Percentiles rank a stretch among this genome's conserved stretches.
Evolutionary conservation across 2,113 vertebrate genomes (phyloP).

Genomic region (Python bivittatus): DNA sequence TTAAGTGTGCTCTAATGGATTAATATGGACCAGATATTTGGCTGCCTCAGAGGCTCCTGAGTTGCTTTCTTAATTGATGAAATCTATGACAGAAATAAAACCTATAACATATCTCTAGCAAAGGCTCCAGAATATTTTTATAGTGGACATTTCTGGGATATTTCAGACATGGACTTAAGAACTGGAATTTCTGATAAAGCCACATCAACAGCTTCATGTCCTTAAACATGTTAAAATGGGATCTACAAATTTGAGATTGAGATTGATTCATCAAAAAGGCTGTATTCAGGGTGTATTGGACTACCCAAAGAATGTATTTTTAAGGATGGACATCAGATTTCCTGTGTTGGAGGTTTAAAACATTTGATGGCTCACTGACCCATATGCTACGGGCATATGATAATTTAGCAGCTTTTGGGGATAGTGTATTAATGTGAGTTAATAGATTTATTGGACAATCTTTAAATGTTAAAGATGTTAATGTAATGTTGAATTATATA

Average conservation of each 20-base stretch:
- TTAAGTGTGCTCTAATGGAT: neutral
- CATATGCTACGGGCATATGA: neutral
- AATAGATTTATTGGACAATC: neutral
- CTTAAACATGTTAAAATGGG: neutral
- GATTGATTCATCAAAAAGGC: neutral
- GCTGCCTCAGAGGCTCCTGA: neutral
- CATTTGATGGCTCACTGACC: neutral
- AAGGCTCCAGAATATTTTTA: neutral
- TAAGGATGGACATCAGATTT: neutral
- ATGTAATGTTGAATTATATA: neutral
- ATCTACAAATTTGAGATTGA: neutral
- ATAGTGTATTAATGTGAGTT: neutral
- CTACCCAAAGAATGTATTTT: neutral
- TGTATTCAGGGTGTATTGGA: too few species aligned
- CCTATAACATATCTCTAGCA: neutral
- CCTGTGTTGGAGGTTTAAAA: neutral
- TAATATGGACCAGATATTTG: neutral
- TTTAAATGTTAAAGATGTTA: neutral
- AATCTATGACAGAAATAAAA: neutral
- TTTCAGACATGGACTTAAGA: neutral
- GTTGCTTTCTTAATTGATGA: neutral
- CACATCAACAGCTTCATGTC: neutral
- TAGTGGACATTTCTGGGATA: neutral
- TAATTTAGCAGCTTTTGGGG: neutral
- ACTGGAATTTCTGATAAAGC: neutral